Evolutionary conservation across 1,140 invertebrate species (phyloP), one percentile per base, ranked within the genome.

Genomic region (Phthorimaea operculella): DNA sequence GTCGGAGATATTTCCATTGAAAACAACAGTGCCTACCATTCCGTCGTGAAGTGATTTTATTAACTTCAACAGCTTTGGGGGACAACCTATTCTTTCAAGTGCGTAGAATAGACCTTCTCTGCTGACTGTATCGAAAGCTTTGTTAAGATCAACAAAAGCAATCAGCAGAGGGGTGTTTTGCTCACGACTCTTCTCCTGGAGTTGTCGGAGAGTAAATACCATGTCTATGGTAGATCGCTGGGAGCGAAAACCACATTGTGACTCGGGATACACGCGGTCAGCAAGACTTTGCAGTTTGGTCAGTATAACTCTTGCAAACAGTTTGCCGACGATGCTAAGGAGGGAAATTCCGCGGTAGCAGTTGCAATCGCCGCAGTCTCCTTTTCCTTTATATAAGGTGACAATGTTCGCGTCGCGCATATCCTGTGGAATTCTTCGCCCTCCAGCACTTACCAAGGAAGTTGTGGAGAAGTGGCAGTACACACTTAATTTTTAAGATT

Each of bases 121-220:
- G n/a, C 36, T 39, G n/a, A 39, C 36, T 12, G 36, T 39, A 39
- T 39, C 36, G 10, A 39, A 39, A n/a, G 36, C 36, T 9, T 39
- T 39, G 36, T 39, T 39, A 10, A 39, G 36, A 39, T 39, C 36
- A 12, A 39, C 36, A 39, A 39, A 39, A 9, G 36, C 36, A n/a
- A 39, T 39, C 36, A 39, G 10, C 36, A 39, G 36, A 9, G 36
- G 36, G 36, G 3, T 39, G n/a, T 39, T 39, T 5, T 61, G 59
- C 47, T 61, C 59, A 1, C 52, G 16, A 33, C 55, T 52, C 36
- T 61, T 61, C 52, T 61, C 59, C 45, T 61, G 59, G 1, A 61
- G 36, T 11, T 61, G 59, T n/a, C 55, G 48, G 4, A 61, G 50
- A 0, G 52, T 49, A 21, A 58, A 58, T 48, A 55, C 52, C 55